Evolutionary conservation across 2,888 invertebrate species (phyloP).

Genomic region (Rhimphoctona megacephalus): DNA sequence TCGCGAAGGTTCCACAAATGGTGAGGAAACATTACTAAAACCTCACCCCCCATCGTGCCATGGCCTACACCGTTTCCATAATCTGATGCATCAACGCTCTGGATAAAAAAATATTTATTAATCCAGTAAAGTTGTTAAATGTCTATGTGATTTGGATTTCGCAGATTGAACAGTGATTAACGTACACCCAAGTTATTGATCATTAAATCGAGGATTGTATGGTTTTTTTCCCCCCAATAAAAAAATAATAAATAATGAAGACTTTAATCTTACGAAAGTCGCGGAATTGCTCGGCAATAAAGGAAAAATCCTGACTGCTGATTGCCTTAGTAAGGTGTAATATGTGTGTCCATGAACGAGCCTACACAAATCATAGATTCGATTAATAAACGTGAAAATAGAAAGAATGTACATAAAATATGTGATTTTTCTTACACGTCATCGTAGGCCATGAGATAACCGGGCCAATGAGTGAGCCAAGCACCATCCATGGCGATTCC

Average conservation of each 20-base stretch:
- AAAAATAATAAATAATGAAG: neutral
- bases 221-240: neutral
- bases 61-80: slow-evolving; percentile 86
- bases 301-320: slow-evolving; percentile 80
- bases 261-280: slow-evolving; percentile 78
- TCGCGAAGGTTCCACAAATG: slow-evolving; percentile 82
- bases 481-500: slow-evolving; percentile 85
- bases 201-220: neutral
- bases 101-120: slow-evolving; percentile 47
- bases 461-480: slow-evolving; percentile 86
- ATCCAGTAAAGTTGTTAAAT: slow-evolving; percentile 15
- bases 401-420: slow-evolving; percentile 50
- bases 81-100: slow-evolving; percentile 85
- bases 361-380: slow-evolving; percentile 67
- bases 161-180: too few relatives aligned
- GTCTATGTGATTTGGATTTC: neutral
- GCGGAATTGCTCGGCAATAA: slow-evolving; percentile 84
- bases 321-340: slow-evolving; percentile 82
- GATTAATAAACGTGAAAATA: slow-evolving; percentile 36
- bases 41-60: slow-evolving; percentile 86
- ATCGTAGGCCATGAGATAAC: slow-evolving; percentile 83
- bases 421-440: slow-evolving; percentile 77
- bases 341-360: slow-evolving; percentile 81
- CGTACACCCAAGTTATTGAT: neutral
- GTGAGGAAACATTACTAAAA: slow-evolving; percentile 85